Percentiles rank a stretch among this genome's conserved stretches.
Evolutionary conservation across 2,888 invertebrate species (phyloP).

Genomic region (Chamaedrilus cognettii): DNA sequence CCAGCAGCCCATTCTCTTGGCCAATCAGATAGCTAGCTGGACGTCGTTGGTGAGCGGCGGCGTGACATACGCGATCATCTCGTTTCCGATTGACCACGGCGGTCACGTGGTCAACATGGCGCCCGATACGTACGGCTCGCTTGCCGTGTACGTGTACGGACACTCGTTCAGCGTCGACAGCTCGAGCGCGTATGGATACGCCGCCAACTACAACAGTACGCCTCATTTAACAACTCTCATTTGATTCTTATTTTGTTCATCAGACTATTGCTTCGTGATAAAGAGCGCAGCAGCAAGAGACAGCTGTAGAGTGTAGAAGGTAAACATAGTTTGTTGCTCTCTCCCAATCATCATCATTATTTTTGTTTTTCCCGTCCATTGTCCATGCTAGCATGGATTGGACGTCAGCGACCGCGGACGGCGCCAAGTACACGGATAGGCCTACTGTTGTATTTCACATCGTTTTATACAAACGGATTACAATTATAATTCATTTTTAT

Average conservation of each 20-base stretch:
- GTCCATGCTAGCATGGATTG: too few species aligned
- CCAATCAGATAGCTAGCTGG: background rate
- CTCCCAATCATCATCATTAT: too few species aligned
- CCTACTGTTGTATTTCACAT: too few species aligned
- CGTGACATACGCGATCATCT: conserved; percentile 7
- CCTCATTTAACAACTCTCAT: background rate
- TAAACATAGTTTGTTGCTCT: too few species aligned
- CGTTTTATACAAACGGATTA: too few species aligned
- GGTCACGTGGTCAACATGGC: conserved; percentile 11
- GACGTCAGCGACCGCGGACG: too few species aligned
- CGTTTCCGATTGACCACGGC: conserved; percentile 11
- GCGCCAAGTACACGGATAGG: too few species aligned
- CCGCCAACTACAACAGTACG: conserved; percentile 20
- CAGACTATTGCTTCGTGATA: too few species aligned
- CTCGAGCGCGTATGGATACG: conserved; percentile 21
- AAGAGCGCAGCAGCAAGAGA: too few species aligned
- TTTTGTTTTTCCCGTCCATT: too few species aligned
- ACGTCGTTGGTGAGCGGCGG: background rate
- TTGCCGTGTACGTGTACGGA: conserved; percentile 22
- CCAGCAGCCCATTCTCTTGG: background rate
- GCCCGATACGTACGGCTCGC: conserved; percentile 8
- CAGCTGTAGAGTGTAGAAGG: too few species aligned
- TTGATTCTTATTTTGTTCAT: background rate
- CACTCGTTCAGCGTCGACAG: conserved; percentile 18
- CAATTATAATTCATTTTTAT: too few species aligned